Percentiles rank a stretch among this genome's conserved stretches.
phyloP scores from a whole-genome alignment of 2,888 invertebrate species.

The Drosophila kanekoi region DNA sequence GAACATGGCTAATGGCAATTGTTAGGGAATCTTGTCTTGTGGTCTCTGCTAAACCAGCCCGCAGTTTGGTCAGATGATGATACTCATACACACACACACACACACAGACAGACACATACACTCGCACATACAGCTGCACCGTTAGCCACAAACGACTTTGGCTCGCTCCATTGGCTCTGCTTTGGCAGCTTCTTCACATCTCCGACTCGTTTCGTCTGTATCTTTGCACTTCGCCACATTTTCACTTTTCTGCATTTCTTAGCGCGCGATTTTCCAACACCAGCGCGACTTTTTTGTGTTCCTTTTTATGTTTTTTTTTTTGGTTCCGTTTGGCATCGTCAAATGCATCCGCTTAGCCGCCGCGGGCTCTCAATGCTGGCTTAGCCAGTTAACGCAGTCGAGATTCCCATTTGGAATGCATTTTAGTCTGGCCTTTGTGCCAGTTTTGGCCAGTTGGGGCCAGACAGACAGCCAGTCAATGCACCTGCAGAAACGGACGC shows the following conservation, averaged over 20 bases:
- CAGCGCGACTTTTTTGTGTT: slow-evolving; percentile 15
- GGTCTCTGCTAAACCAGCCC: slow-evolving; percentile 37
- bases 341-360: slow-evolving; percentile 66
- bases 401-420: slow-evolving; percentile 51
- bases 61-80: slow-evolving; percentile 31
- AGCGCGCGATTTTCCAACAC: slow-evolving; percentile 27
- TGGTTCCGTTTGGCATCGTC: slow-evolving; percentile 60
- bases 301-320: slow-evolving; percentile 14
- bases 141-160: slow-evolving; percentile 61
- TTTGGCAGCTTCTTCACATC: slow-evolving; percentile 15
- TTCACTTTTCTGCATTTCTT: slow-evolving; percentile 65
- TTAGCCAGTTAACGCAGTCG: slow-evolving; percentile 64
- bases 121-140: slow-evolving; percentile 21
- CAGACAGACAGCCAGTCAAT: slow-evolving; percentile 47
- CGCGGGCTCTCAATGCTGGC: slow-evolving; percentile 57
- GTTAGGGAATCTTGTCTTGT: slow-evolving; percentile 71
- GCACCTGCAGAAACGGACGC: slow-evolving; percentile 60
- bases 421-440: slow-evolving; percentile 46
- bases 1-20: slow-evolving; percentile 66
- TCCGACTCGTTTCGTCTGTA: not conserved
- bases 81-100: slow-evolving; percentile 14
- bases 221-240: slow-evolving; percentile 44
- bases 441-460: slow-evolving; percentile 30
- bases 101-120: not conserved
- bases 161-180: slow-evolving; percentile 46